Percentiles rank a stretch among this genome's conserved stretches.
phyloP scores from a whole-genome alignment of 1,140 invertebrate genomes.

The Yoshiicerus persimilis region DNA sequence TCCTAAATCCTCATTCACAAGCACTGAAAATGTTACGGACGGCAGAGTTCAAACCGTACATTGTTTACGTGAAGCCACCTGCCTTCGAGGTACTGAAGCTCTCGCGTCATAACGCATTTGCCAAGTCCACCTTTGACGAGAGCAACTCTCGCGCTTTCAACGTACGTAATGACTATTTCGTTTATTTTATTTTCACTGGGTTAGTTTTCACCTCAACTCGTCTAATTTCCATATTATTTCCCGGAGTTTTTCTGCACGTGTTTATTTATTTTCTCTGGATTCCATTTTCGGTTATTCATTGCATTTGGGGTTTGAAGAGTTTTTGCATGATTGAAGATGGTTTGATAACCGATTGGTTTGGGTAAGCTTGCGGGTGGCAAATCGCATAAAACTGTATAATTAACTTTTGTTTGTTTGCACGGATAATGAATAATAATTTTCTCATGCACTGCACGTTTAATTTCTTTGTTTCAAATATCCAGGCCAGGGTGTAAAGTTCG shows the following conservation, averaged over 20 bases:
- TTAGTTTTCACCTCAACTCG: slow-evolving; percentile 18
- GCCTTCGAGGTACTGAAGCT: slow-evolving; percentile 78
- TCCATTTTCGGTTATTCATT: background rate
- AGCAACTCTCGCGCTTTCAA: slow-evolving; percentile 85
- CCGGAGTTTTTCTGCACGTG: background rate
- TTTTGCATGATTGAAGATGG: background rate
- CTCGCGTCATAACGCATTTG: slow-evolving; percentile 75
- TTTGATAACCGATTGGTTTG: background rate
- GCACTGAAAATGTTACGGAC: slow-evolving; percentile 88
- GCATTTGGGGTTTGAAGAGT: background rate
- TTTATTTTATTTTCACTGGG: slow-evolving; percentile 26
- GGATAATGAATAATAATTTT: background rate
- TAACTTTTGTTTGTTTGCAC: background rate
- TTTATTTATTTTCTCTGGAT: background rate
- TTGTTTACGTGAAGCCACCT: slow-evolving; percentile 92
- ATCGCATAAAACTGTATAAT: background rate
- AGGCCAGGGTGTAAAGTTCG: no score
- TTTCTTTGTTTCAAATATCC: background rate
- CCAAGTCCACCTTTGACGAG: slow-evolving; percentile 87
- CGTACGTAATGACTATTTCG: slow-evolving; percentile 60
- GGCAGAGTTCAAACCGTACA: slow-evolving; percentile 88
- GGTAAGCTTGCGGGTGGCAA: background rate
- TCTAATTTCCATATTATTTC: background rate
- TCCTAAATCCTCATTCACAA: slow-evolving; percentile 94
- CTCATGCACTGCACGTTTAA: background rate